Conservation (phyloP, 2,113 vertebrate species). For the Sander lucioperca region DNA sequence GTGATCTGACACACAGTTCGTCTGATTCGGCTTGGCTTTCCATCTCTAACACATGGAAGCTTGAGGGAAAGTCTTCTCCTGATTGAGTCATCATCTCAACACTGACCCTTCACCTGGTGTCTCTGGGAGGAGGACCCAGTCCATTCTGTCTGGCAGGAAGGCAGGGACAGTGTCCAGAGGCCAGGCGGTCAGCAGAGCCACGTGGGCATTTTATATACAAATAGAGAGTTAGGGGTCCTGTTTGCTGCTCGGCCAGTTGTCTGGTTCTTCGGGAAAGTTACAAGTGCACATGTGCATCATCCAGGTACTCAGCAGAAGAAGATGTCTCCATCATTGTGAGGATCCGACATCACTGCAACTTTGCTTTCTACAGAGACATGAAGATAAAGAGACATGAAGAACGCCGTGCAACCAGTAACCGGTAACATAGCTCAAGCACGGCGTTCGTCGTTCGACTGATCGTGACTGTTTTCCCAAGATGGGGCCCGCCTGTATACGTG, state of each 20-base stretch:
- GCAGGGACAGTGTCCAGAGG: not conserved
- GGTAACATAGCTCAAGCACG: too few species aligned
- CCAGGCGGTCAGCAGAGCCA: not conserved
- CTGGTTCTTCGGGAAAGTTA: not conserved
- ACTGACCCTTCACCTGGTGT: not conserved
- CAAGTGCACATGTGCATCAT: not conserved
- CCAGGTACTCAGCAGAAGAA: constrained; percentile 82
- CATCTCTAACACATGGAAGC: not conserved
- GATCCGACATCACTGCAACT: constrained; percentile 71
- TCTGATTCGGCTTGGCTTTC: constrained; percentile 5
- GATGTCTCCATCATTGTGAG: constrained; percentile 86
- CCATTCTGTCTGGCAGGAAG: not conserved
- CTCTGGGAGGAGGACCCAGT: not conserved
- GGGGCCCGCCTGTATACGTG: too few species aligned
- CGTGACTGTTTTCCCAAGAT: too few species aligned
- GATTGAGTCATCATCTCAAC: not conserved
- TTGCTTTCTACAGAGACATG: constrained; percentile 45
- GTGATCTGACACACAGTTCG: not conserved
- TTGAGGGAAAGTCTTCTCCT: not conserved
- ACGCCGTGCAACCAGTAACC: too few species aligned
- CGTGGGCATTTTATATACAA: not conserved
- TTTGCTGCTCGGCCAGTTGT: not conserved
- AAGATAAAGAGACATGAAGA: not conserved
- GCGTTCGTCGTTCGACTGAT: too few species aligned
- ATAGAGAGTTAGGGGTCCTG: not conserved